A percentile compares a stretch with the other conserved stretches of the same genome.
phyloP scores from a whole-genome alignment of 2,797 vertebrate genomes.

The Salarias fasciatus region DNA sequence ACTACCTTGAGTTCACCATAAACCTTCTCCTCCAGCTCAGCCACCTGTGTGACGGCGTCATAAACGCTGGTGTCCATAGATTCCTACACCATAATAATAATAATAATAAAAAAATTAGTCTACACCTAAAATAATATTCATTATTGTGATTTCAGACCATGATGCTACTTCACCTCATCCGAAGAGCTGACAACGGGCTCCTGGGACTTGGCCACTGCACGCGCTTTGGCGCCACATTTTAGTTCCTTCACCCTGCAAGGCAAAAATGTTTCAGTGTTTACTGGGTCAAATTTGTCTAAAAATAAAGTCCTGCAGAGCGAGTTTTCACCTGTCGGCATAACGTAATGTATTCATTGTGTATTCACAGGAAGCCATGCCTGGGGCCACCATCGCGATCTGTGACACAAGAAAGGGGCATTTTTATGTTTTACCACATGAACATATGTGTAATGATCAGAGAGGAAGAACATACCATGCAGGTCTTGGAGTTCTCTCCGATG shows the following conservation, averaged over 20 bases:
- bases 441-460: too few relatives aligned
- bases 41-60: slow-evolving; percentile 86
- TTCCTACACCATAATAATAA: slow-evolving; percentile 64
- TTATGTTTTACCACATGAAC: neutral
- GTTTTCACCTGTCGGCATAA: slow-evolving; percentile 92
- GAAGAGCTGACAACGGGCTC: slow-evolving; percentile 69
- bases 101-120: neutral
- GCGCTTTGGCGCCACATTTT: slow-evolving; percentile 77
- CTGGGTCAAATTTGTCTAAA: neutral
- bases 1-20: slow-evolving; percentile 84
- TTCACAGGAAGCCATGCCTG: slow-evolving; percentile 94
- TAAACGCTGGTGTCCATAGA: slow-evolving; percentile 76
- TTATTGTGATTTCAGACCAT: neutral
- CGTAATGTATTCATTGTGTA: slow-evolving; percentile 97
- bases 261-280: slow-evolving; percentile 8
- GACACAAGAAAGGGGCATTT: neutral
- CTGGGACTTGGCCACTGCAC: slow-evolving; percentile 70
- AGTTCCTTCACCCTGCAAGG: slow-evolving; percentile 92
- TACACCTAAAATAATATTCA: neutral
- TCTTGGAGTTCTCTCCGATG: slow-evolving; percentile 94
- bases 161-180: slow-evolving; percentile 70
- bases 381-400: slow-evolving; percentile 98
- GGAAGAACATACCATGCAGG: slow-evolving; percentile 90
- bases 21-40: slow-evolving; percentile 86
- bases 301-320: neutral